Evolutionary conservation across 2,797 vertebrate species (phyloP).

Genomic region (Acipenser ruthenus): DNA sequence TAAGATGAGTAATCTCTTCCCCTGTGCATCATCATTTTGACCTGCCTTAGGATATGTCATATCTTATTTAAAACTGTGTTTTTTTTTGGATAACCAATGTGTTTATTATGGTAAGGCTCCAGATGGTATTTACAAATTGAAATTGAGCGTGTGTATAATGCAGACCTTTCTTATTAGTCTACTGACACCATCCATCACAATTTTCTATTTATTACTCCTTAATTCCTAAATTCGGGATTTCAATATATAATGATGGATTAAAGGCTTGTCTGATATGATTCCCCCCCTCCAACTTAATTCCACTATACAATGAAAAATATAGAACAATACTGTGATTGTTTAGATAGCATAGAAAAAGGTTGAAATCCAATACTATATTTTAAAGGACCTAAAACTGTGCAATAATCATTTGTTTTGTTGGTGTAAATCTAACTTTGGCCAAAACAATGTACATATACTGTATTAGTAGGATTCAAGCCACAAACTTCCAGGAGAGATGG

Average conservation of each 20-base stretch:
- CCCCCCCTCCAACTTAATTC: slow-evolving; percentile 58
- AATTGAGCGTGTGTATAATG: slow-evolving; percentile 19
- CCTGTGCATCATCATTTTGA: too few species aligned
- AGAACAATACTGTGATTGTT: slow-evolving; percentile 40
- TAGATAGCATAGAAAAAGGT: neutral
- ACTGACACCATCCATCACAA: slow-evolving; percentile 60
- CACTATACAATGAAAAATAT: slow-evolving; percentile 51
- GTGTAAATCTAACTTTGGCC: too few species aligned
- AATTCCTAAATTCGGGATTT: slow-evolving; percentile 67
- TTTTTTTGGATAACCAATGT: neutral
- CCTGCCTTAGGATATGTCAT: neutral
- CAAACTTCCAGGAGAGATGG: too few species aligned
- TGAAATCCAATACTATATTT: neutral
- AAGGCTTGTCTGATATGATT: slow-evolving; percentile 69
- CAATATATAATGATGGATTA: slow-evolving; percentile 73
- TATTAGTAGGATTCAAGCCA: too few species aligned
- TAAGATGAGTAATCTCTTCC: too few species aligned
- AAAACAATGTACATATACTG: too few species aligned
- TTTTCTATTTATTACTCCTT: slow-evolving; percentile 61
- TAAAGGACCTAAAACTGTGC: too few species aligned
- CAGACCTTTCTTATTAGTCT: slow-evolving; percentile 49
- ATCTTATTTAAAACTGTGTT: neutral
- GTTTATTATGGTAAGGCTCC: slow-evolving; percentile 6
- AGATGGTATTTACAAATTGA: slow-evolving; percentile 3
- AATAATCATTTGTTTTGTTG: too few species aligned